Base-by-base conservation (phyloP, 2,797 vertebrate species). In the Paguma larvata region DNA sequence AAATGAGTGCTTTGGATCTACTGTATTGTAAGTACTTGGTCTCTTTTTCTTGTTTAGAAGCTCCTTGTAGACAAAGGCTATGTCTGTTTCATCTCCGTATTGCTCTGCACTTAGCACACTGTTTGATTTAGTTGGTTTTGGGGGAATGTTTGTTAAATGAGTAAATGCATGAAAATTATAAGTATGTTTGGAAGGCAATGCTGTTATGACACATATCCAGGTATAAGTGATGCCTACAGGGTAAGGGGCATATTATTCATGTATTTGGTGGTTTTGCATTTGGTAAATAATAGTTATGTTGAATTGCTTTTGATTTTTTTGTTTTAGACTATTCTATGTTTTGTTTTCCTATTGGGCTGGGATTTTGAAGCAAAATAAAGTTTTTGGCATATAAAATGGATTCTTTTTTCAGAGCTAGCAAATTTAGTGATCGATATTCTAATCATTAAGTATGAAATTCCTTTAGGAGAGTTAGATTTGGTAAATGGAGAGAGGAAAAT, bases 391-490 rank as follows among this genome's bases (percentile, higher is more conserved):
- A 84, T 8, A 89, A 95, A 92, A 79, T 3, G 67, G 34, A 63
- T 87, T 65, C n/a, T 48, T 6, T 77, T 89, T 85, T 82, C 30
- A 95, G 48, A 78, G 16, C 56, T 56, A 11, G 32, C 6, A 91
- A 92, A 86, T 83, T 73, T 80, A 63, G 15, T 93, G 46, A 63
- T 89, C 6, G 15, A 92, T 93, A 89, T 85, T 79, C 85, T 95
- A 44, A 92, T 90, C 11, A 75, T 70, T 94, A 85, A 90, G 51
- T 72, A 70, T 90, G 44, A 91, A 88, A 89, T 89, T 92, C 5
- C 34, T 96, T 83, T 56, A 96, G 21, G 86, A 89, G 25, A 30
- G 23, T 89, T 79, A 89, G 62, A 77, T 86, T 67, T 77, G n/a
- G 51, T 72, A 62, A 94, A 68, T 89, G 93, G 48, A 70, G 48